Evolutionary conservation across 2,888 invertebrate species (phyloP).

Genomic region (Pocota personata): DNA sequence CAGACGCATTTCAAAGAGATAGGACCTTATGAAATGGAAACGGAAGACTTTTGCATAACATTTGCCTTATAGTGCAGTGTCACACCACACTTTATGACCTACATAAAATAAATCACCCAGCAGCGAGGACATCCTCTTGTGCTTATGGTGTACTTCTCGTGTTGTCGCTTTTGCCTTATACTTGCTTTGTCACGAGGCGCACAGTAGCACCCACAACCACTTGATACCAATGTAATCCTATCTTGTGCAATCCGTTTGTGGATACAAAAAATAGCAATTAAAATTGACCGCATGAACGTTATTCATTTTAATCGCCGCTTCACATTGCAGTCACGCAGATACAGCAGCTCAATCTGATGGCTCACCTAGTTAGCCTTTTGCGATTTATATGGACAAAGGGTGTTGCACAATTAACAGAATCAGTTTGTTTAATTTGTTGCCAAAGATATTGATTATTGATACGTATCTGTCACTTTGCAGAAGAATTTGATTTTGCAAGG

Average conservation of each 20-base stretch:
- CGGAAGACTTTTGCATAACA: conserved; percentile 11
- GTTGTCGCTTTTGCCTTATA: not conserved
- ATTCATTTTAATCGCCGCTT: conserved; percentile 39
- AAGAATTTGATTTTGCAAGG: too few relatives aligned
- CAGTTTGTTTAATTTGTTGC: too few relatives aligned
- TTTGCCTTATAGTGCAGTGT: not conserved
- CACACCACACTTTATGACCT: conserved; percentile 17
- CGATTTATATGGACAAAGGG: not conserved
- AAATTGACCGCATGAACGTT: conserved; percentile 39
- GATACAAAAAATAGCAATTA: conserved; percentile 26
- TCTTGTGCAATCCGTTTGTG: not conserved
- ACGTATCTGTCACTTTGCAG: too few relatives aligned
- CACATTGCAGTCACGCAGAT: conserved; percentile 13
- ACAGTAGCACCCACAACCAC: conserved; percentile 6
- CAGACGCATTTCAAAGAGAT: not conserved
- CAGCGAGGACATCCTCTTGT: conserved; percentile 1
- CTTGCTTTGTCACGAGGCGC: not conserved
- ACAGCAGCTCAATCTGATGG: not conserved
- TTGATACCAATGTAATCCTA: conserved; percentile 48
- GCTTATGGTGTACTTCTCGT: not conserved
- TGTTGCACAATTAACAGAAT: too few relatives aligned
- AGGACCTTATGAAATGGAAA: not conserved
- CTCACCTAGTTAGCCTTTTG: not conserved
- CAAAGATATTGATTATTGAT: too few relatives aligned
- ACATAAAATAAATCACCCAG: conserved; percentile 37